Evolutionary conservation across 1,140 invertebrate genomes (phyloP), one percentile per base, ranked within the genome.

Genomic region (Pogonus chalceus): DNA sequence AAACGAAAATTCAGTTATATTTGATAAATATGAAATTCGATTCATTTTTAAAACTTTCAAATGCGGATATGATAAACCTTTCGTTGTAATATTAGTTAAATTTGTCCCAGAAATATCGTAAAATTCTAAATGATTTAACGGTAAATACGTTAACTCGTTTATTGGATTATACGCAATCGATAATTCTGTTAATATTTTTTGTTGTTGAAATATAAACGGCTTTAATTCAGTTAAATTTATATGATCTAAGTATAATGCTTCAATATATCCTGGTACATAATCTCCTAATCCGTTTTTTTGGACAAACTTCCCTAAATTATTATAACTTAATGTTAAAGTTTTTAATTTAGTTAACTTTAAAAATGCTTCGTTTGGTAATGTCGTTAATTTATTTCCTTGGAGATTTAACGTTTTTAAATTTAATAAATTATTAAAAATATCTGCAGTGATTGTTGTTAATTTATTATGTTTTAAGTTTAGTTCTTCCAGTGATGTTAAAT

Each of bases 381-480:
- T 47, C 20, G 56, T 49, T 2, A 69, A 48, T 23, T 58, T 50
- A 53, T 69, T 69, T 39, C 54, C 67, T 56, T 63, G 65, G 43
- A 79, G 62, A 58, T 75, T 66, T 4, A 79, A 67, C 57, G 71
- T 65, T 1, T 62, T 61, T 43, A 79, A 60, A 55, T 69, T 64
- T 1, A 60, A 61, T 51, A 75, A 57, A 20, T 61, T 58, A 39
- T 61, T 62, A 52, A 78, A 78, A 0, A 70, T 58, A 14, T 68
- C 62, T 22, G 59, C 54, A 51, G 72, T 47, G 14, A 79, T 62
- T n/a, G 49, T 61, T 35, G 65, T 65, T 14, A 79, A 57, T 53
- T 65, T 35, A 60, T 79, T 79, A 48, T 73, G 55, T 52, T 74
- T 76, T 49, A 79, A 68, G 66, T 78, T 72, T 16, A 79, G 61